Evolutionary conservation across 2,797 vertebrate genomes (phyloP).

Genomic region (Pyrocephalus nanus): DNA sequence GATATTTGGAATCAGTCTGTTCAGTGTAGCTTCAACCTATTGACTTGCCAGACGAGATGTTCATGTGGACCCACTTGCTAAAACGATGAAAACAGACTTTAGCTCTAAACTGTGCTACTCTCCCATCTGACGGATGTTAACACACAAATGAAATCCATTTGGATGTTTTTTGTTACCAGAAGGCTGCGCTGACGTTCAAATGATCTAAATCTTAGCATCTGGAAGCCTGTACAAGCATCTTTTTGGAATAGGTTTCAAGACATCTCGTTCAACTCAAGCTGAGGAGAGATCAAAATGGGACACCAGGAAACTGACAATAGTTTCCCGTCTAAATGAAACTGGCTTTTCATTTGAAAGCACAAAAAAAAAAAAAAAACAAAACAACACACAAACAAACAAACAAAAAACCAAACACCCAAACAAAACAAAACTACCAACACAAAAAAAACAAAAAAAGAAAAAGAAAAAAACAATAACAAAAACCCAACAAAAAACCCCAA

Average conservation of each 20-base stretch:
- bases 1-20: constrained; percentile 36
- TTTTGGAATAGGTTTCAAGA: constrained; percentile 24
- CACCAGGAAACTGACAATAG: background rate
- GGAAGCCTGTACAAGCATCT: background rate
- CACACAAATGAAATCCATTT: constrained; percentile 39
- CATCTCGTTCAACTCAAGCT: background rate
- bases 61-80: background rate
- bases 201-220: constrained; percentile 58
- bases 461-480: no score
- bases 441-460: rapidly evolving
- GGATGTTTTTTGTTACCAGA: constrained; percentile 60
- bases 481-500: no score
- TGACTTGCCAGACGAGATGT: background rate
- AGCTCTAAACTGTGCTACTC: constrained; percentile 6
- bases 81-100: constrained; percentile 20
- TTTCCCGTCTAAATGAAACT: background rate
- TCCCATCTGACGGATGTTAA: constrained; percentile 37
- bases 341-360: background rate
- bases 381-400: no score
- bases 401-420: no score
- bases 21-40: constrained; percentile 2
- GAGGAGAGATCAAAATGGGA: constrained; percentile 5
- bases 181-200: constrained; percentile 69
- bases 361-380: background rate
- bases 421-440: no score